A percentile compares a stretch with the other conserved stretches of the same genome.
phyloP scores from a whole-genome alignment of 2,888 invertebrate species.

The Rhogogaster chlorosoma region DNA sequence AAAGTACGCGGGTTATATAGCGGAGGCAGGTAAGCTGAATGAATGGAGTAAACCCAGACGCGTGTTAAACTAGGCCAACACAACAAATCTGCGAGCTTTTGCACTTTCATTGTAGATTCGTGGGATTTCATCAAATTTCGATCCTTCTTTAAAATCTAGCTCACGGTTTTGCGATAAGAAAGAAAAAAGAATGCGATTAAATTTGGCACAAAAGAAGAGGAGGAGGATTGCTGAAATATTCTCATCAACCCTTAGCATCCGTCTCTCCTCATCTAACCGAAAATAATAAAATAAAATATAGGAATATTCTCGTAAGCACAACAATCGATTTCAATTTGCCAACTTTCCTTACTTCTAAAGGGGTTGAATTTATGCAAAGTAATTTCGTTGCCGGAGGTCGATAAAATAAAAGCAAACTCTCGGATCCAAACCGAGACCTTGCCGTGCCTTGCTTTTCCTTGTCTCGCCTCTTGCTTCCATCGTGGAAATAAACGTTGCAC shows the following conservation, averaged over 20 bases:
- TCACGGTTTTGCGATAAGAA: neutral
- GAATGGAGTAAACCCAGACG: neutral
- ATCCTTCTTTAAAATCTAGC: neutral
- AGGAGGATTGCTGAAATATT: neutral
- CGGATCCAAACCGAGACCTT: neutral
- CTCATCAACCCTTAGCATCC: conserved; percentile 22
- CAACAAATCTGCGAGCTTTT: neutral
- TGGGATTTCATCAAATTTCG: neutral
- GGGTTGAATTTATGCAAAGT: conserved; percentile 49
- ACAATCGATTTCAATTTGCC: conserved; percentile 51
- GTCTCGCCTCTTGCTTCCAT: neutral
- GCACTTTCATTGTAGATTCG: neutral
- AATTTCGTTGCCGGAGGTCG: conserved; percentile 41
- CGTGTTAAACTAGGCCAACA: neutral
- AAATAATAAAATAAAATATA: neutral
- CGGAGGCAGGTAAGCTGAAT: neutral
- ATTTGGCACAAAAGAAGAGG: neutral
- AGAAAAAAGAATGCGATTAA: neutral
- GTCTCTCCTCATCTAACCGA: neutral
- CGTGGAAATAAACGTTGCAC: neutral
- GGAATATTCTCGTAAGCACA: conserved; percentile 35
- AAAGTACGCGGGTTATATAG: neutral
- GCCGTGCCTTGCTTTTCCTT: neutral
- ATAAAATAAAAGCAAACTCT: conserved; percentile 46
- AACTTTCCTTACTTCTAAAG: conserved; percentile 42